A percentile compares a stretch with the other conserved stretches of the same genome.
Evolutionary conservation across 2,113 vertebrate genomes (phyloP).

Genomic region (Thalassoma bifasciatum): DNA sequence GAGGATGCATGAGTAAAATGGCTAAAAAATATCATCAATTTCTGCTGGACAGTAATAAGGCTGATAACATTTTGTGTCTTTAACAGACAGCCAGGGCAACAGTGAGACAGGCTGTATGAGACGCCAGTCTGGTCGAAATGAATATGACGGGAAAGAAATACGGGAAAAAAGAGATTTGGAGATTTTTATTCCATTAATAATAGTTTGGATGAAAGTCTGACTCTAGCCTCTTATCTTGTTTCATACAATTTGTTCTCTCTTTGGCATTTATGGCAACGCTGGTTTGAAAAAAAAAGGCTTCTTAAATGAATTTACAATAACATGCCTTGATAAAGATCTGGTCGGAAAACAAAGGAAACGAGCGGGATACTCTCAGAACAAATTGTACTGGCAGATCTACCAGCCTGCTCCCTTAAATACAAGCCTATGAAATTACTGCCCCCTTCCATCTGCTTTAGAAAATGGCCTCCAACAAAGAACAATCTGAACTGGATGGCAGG

Average conservation of each 20-base stretch:
- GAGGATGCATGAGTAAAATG: constrained; percentile 34
- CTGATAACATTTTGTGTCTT: constrained; percentile 12
- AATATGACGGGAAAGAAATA: constrained; percentile 20
- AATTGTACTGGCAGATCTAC: constrained; percentile 44
- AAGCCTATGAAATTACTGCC: constrained; percentile 67
- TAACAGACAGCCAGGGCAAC: constrained; percentile 9
- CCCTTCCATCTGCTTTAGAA: constrained; percentile 75
- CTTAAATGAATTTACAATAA: constrained; percentile 29
- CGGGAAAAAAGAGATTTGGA: background rate
- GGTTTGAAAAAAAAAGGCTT: constrained; percentile 25
- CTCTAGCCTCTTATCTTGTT: constrained; percentile 25
- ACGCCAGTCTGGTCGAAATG: constrained; percentile 30
- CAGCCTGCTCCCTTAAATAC: constrained; percentile 44
- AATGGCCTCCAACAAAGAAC: constrained; percentile 73
- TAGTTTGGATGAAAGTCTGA: constrained; percentile 28
- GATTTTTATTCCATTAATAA: constrained; percentile 2
- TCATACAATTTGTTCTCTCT: constrained; percentile 41
- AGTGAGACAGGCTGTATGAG: constrained; percentile 18
- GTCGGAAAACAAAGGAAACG: constrained; percentile 35
- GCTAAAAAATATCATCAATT: constrained; percentile 43
- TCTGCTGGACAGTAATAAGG: constrained; percentile 33
- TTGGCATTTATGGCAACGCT: constrained; percentile 27
- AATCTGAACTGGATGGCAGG: constrained; percentile 63
- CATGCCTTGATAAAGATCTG: constrained; percentile 32
- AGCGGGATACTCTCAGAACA: constrained; percentile 44